Base-by-base conservation (phyloP, 2,888 invertebrate genomes). In the Pocota personata region DNA sequence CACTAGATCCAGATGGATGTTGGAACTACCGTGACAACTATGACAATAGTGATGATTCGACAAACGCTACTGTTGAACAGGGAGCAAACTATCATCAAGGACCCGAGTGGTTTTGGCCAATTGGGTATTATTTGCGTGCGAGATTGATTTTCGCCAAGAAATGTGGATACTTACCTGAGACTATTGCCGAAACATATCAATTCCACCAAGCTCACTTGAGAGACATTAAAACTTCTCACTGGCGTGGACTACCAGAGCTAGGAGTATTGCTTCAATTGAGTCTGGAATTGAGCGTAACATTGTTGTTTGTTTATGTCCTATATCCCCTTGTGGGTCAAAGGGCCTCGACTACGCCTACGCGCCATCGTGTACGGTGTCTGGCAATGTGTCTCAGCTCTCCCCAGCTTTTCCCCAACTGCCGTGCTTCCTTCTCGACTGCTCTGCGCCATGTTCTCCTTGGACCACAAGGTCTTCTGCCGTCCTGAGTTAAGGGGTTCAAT, bases 1-100 rank as follows among this genome's bases (percentile, higher is more conserved):
- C 99, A 14, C 94, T 99, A 84, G 99, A 99, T 93, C 97, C 98
- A 10, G 96, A 96, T 88, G 99, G 99, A n/a, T n/a, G n/a, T 93
- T 98, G 98, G 98, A 95, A 95, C 24, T 99, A 99, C 93, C 94
- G 96, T 90, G 97, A 97, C 48, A 95, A 96, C 93, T 99, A 99
- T 93, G 96, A 98, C 93, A 99, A 99, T 93, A 95, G 96, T 12
- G 96, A 99, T 93, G 97, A 98, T 93, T 95, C 96, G 2, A 93
- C 93, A 83, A 97, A 99, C 92, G 94, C 95, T 37, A 96, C 95
- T 90, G 94, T 96, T 73, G 97, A 99, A 16, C 96, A 97, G 91
- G 99, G 99, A 30, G 98, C 96, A 93, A 99, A 99, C 93, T 99
- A 99, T 93, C 99, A 99, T 93, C 98, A 99, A 93, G 99, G 99